A percentile compares a stretch with the other conserved stretches of the same genome.
Evolutionary conservation across 2,797 vertebrate genomes (phyloP).

Genomic region (Acanthornis magna): DNA sequence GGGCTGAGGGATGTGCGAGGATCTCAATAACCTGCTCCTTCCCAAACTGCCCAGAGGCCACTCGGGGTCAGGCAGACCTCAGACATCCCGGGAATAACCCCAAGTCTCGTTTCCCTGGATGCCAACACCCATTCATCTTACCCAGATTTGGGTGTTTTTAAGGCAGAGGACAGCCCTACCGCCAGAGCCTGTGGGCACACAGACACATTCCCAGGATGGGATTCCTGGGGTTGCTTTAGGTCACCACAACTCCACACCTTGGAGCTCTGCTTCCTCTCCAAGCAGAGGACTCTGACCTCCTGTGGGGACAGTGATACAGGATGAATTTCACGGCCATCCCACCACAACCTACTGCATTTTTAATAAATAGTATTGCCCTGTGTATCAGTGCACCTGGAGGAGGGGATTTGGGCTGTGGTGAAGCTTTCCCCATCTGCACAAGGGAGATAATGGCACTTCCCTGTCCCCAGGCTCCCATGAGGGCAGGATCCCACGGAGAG

Average conservation of each 20-base stretch:
- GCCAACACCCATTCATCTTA: not conserved
- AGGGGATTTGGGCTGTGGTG: not conserved
- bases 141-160: not conserved
- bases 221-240: not conserved
- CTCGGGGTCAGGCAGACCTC: not conserved
- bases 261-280: not conserved
- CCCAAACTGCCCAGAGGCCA: not conserved
- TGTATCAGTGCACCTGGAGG: not conserved
- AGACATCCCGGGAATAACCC: not conserved
- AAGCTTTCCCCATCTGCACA: not conserved
- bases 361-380: not conserved
- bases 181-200: not conserved
- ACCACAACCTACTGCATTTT: not conserved
- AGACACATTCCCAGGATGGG: not conserved
- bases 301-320: fast-evolving
- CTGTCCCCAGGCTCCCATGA: not conserved
- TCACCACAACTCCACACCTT: not conserved
- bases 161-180: not conserved
- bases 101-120: not conserved
- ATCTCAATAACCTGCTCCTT: not conserved
- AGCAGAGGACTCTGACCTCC: not conserved
- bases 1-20: not conserved
- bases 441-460: not conserved
- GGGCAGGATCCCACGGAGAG: not conserved
- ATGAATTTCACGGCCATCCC: not conserved